These are phyloP conservation scores for Pipistrellus pygmaeus DNA, from an alignment of 2,797 vertebrate genomes.

Conservation along the genomic window DNA sequence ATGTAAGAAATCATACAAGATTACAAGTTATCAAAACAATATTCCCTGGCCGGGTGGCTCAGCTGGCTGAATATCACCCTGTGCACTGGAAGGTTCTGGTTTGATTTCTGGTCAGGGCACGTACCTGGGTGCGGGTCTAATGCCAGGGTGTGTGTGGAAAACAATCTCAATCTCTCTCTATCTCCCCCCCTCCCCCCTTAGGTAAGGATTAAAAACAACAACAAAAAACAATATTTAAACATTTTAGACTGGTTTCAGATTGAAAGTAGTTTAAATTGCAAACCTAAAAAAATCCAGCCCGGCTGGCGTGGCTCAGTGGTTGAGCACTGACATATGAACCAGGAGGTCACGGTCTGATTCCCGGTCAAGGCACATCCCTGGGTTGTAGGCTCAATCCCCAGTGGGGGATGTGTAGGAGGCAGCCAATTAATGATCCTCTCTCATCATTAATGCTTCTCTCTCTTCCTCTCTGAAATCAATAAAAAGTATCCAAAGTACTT, in stretches of 20 bases:
- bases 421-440: too few relatives aligned
- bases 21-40: constrained; percentile 20
- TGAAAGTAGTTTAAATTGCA: constrained; percentile 25
- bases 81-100: neutral
- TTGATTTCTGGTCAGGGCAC: neutral
- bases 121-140: neutral
- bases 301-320: too few relatives aligned
- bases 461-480: too few relatives aligned
- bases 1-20: neutral
- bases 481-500: neutral
- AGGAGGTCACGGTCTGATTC: too few relatives aligned
- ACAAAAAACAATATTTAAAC: neutral
- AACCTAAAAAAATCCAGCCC: constrained; percentile 21
- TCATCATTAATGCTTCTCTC: too few relatives aligned
- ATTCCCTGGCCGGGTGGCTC: neutral
- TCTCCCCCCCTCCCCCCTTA: neutral
- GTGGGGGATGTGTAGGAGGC: too few relatives aligned
- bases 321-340: too few relatives aligned
- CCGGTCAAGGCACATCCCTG: too few relatives aligned
- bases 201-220: neutral
- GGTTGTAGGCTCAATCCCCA: too few relatives aligned
- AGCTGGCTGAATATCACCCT: neutral
- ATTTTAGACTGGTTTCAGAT: neutral
- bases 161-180: neutral
- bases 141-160: neutral